Base-by-base conservation (phyloP, 2,113 vertebrate species). In the Hystrix brachyura region DNA sequence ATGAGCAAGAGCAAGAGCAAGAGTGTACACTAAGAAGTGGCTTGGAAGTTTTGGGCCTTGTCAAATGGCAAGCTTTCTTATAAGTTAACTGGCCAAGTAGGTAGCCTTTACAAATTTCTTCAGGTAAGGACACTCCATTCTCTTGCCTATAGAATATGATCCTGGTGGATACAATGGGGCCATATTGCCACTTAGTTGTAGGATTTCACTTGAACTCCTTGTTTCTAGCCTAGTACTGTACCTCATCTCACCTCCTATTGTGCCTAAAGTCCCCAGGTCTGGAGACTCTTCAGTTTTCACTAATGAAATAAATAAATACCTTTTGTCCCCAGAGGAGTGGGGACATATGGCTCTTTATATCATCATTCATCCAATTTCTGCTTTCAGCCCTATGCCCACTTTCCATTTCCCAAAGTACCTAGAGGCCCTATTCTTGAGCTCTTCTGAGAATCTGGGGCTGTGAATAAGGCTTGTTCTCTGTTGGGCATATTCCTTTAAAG, bases 271-370 rank as follows among this genome's bases (percentile, higher is more conserved):
- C 32, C 5, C 51, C 83, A 96, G 43, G 43, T 88, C 34, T 96
- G 64, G n/a, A 96, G 59, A 53, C n/a, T 89, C 25, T 96, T 46
- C 78, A 78, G 27, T 85, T 94, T 97, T 72, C n/a, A 18, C 74
- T 87, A 71, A 78, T n/a, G 55, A 95, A 93, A 38, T 38, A 38
- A 38, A 38, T 38, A 38, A 38, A 90, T 87, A 71, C 4, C 38
- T 64, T 82, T 55, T 59, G 32, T 80, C 60, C 87, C 81, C 55
- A 64, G 29, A 92, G 64, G 67, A 81, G 19, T 79, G 27, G 57
- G 65, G 21, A 88, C 9, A 51, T 43, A 64, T 29, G 25, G n/a
- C 25, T 86, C 53, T 93, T 72, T 81, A 92, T 67, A 59, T 43
- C 23, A 57, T 78, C 62, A 84, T 29, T 88, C 19, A 65, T 62